Conservation (phyloP, 1,140 invertebrate species). For the Stenopsyche tienmushanensis region DNA sequence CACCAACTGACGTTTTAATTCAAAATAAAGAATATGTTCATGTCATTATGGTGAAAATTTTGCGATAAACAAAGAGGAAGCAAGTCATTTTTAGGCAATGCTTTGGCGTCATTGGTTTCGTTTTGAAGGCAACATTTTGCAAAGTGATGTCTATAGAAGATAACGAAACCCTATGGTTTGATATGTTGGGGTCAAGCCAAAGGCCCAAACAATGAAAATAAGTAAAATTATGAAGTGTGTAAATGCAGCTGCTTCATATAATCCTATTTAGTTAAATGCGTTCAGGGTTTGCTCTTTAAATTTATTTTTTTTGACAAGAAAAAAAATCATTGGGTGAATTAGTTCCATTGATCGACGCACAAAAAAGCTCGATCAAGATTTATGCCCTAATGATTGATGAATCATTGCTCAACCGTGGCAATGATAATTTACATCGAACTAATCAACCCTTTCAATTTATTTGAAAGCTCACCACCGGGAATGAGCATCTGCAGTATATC, state of each 20-base stretch:
- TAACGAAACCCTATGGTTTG: background rate
- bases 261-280: too few relatives aligned
- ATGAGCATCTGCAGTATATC: too few relatives aligned
- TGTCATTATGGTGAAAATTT: too few relatives aligned
- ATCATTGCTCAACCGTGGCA: conserved; percentile 1
- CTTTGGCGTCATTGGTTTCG: too few relatives aligned
- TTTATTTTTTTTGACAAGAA: too few relatives aligned
- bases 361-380: background rate
- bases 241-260: background rate
- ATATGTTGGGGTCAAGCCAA: too few relatives aligned
- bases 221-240: background rate
- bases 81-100: too few relatives aligned
- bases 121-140: background rate
- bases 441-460: background rate
- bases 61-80: too few relatives aligned
- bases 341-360: background rate
- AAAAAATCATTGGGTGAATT: background rate
- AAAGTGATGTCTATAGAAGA: background rate
- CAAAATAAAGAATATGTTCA: too few relatives aligned
- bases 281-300: too few relatives aligned
- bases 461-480: background rate
- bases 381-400: background rate
- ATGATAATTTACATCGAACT: background rate
- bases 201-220: background rate
- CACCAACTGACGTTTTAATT: conserved; percentile 3